Percentiles rank a stretch among this genome's conserved stretches.
Evolutionary conservation across 2,113 vertebrate species (phyloP).

Genomic region (Pelodiscus sinensis): DNA sequence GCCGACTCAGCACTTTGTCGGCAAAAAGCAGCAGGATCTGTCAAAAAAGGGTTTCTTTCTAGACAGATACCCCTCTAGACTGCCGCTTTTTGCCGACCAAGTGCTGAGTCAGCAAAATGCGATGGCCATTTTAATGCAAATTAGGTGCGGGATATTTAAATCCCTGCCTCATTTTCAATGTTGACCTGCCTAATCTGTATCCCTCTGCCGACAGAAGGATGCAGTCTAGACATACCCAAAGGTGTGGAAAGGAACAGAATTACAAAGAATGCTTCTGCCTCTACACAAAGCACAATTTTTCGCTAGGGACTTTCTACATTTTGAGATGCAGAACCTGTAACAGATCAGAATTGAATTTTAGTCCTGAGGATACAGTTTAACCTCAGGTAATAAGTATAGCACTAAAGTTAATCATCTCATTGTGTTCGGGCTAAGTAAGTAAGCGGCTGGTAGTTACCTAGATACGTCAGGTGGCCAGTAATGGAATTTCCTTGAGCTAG

Average conservation of each 20-base stretch:
- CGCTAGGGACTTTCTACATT: neutral
- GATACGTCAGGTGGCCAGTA: slow-evolving; percentile 4
- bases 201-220: no score
- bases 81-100: no score
- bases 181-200: no score
- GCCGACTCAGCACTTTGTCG: no score
- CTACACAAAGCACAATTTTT: slow-evolving; percentile 28
- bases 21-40: no score
- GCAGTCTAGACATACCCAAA: neutral
- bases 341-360: slow-evolving; percentile 56
- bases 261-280: neutral
- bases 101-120: no score
- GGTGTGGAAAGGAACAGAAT: slow-evolving; percentile 24
- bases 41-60: no score
- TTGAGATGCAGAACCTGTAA: slow-evolving; percentile 20
- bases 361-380: slow-evolving; percentile 54
- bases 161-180: no score
- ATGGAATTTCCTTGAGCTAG: slow-evolving; percentile 17
- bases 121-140: no score
- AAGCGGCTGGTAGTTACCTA: slow-evolving; percentile 24
- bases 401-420: slow-evolving; percentile 73
- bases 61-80: no score
- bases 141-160: no score
- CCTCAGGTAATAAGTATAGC: slow-evolving; percentile 57
- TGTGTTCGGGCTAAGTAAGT: slow-evolving; percentile 30